Evolutionary conservation across 2,888 invertebrate genomes (phyloP).

Genomic region (Amphipoea lucens): DNA sequence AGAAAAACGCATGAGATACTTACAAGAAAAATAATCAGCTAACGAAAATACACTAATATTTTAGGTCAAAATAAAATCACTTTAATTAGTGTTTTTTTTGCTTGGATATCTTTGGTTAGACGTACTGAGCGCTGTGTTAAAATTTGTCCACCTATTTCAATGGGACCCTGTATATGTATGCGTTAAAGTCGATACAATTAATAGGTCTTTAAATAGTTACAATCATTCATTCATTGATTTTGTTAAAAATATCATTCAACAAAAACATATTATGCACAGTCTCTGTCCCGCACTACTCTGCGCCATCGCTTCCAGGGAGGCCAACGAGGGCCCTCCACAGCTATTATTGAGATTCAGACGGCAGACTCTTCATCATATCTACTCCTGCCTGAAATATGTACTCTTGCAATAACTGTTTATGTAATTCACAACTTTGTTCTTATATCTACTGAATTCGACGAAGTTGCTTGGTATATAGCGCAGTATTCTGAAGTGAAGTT

Average conservation of each 20-base stretch:
- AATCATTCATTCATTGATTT: no score
- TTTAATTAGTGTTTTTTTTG: no score
- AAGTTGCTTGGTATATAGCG: slow-evolving; percentile 22
- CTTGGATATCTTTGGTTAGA: no score
- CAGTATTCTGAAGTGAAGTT: slow-evolving; percentile 17
- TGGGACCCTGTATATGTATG: no score
- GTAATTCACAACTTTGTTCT: slow-evolving; percentile 55
- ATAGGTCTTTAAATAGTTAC: no score
- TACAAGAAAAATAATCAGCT: no score
- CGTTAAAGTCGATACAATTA: no score
- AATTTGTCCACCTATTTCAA: no score
- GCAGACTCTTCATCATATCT: slow-evolving; percentile 85
- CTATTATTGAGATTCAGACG: slow-evolving; percentile 88
- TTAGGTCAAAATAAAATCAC: no score
- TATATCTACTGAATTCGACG: slow-evolving; percentile 32
- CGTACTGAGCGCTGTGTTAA: no score
- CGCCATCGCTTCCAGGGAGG: slow-evolving; percentile 74
- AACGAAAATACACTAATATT: no score
- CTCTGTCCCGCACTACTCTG: slow-evolving; percentile 72
- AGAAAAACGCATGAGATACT: no score
- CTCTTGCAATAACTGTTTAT: slow-evolving; percentile 72
- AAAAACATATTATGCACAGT: neutral
- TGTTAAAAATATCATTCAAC: neutral
- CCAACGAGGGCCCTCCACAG: slow-evolving; percentile 81
- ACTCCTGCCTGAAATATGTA: slow-evolving; percentile 68